Conservation (phyloP, 2,113 vertebrate genomes). For the Ia io region DNA sequence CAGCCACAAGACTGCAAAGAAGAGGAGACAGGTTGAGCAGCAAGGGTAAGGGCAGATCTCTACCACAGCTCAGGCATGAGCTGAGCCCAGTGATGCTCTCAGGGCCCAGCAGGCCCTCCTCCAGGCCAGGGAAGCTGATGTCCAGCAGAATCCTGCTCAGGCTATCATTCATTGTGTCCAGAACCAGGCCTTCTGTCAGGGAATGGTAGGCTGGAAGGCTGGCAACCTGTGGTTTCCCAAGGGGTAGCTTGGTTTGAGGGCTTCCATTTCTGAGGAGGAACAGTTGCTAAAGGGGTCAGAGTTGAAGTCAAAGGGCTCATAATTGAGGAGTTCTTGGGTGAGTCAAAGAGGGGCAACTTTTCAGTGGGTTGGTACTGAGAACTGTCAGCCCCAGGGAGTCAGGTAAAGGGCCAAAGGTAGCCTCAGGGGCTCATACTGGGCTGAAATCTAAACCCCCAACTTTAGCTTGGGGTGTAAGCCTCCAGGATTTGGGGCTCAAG, state of each 20-base stretch:
- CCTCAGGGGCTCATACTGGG: constrained; percentile 85
- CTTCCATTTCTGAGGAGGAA: constrained; percentile 58
- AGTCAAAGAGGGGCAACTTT: constrained; percentile 87
- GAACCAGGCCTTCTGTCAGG: constrained; percentile 90
- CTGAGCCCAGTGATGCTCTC: constrained; percentile 90
- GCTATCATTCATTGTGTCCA: constrained; percentile 95
- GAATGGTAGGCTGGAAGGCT: constrained; percentile 83
- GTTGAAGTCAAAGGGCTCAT: constrained; percentile 71
- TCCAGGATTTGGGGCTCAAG: constrained; percentile 83
- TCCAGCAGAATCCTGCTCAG: constrained; percentile 96
- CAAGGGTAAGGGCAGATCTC: background rate
- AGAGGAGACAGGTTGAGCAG: background rate
- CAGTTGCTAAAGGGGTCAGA: constrained; percentile 64
- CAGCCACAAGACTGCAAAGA: background rate
- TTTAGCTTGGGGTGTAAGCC: constrained; percentile 82
- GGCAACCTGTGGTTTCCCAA: constrained; percentile 76
- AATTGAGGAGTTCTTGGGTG: constrained; percentile 86
- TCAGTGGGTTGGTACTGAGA: constrained; percentile 89
- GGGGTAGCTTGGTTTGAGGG: constrained; percentile 74
- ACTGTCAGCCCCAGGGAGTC: constrained; percentile 85
- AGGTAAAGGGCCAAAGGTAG: constrained; percentile 80
- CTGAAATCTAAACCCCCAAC: constrained; percentile 88
- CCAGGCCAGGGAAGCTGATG: constrained; percentile 91
- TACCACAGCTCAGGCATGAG: constrained; percentile 89
- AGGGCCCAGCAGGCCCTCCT: constrained; percentile 87